phyloP scores from a whole-genome alignment of 1,140 invertebrate species.

The Diorhabda elongata region DNA sequence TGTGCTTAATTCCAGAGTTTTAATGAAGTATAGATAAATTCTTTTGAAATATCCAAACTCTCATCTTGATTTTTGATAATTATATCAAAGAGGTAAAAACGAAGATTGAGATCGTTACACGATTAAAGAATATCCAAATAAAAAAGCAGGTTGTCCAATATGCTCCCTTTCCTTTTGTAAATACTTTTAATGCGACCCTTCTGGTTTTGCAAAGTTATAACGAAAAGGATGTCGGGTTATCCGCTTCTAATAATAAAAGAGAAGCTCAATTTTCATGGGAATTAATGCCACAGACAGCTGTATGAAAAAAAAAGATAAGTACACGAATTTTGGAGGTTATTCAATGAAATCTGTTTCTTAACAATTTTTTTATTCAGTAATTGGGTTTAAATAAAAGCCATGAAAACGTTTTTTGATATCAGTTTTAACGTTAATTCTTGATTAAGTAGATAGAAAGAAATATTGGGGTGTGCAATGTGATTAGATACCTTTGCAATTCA shows the following conservation, averaged over 20 bases:
- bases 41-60: too few species aligned
- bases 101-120: background rate
- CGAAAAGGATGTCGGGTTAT: slow-evolving; percentile 12
- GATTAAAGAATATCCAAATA: background rate
- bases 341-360: too few species aligned
- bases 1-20: too few species aligned
- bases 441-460: too few species aligned
- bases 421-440: too few species aligned
- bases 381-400: too few species aligned
- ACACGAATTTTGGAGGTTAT: background rate
- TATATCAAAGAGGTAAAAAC: background rate
- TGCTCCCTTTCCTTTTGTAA: background rate
- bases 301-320: background rate
- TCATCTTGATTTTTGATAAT: too few species aligned
- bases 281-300: background rate
- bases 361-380: too few species aligned
- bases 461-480: too few species aligned
- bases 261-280: slow-evolving; percentile 1
- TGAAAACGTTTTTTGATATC: too few species aligned
- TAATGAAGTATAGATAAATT: too few species aligned
- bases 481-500: too few species aligned
- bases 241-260: slow-evolving; percentile 6
- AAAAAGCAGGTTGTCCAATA: background rate
- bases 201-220: background rate
- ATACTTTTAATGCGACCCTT: slow-evolving; percentile 8